A percentile compares a stretch with the other conserved stretches of the same genome.
phyloP scores from a whole-genome alignment of 2,888 invertebrate species.

The Strigamia crassipes region DNA sequence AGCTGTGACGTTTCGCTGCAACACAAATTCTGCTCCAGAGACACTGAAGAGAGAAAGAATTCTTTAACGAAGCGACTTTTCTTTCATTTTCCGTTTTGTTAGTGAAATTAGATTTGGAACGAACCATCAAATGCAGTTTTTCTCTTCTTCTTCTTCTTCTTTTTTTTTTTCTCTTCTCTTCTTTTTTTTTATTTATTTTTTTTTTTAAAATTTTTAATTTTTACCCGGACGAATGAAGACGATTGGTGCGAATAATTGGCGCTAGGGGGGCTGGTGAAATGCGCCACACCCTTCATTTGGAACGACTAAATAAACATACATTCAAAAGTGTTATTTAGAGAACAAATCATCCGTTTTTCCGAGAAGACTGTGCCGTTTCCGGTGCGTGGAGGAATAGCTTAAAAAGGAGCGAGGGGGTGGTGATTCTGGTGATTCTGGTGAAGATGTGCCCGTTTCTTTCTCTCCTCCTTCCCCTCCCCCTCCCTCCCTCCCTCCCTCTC shows the following conservation, averaged over 20 bases:
- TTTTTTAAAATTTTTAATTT: not conserved
- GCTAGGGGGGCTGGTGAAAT: not conserved
- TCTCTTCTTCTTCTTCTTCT: no score
- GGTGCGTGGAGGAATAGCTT: not conserved
- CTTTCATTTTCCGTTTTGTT: no score
- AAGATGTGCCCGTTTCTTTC: not conserved
- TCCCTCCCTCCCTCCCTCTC: no score
- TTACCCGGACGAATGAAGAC: not conserved
- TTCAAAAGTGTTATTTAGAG: not conserved
- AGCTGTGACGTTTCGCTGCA: not conserved
- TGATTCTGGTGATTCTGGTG: no score
- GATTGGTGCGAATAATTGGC: not conserved
- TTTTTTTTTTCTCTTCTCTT: not conserved
- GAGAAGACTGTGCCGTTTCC: conserved; percentile 6
- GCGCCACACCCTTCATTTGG: not conserved
- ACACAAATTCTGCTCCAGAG: no score
- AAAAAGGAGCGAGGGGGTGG: not conserved
- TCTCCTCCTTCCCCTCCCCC: no score
- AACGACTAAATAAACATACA: not conserved
- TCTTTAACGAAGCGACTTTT: no score
- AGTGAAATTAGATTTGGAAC: no score
- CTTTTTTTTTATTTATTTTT: no score
- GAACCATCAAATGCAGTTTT: no score
- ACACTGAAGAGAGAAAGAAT: no score
- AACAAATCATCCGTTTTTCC: not conserved